phyloP scores from a whole-genome alignment of 2,888 invertebrate genomes.

The Notocelia uddmanniana region DNA sequence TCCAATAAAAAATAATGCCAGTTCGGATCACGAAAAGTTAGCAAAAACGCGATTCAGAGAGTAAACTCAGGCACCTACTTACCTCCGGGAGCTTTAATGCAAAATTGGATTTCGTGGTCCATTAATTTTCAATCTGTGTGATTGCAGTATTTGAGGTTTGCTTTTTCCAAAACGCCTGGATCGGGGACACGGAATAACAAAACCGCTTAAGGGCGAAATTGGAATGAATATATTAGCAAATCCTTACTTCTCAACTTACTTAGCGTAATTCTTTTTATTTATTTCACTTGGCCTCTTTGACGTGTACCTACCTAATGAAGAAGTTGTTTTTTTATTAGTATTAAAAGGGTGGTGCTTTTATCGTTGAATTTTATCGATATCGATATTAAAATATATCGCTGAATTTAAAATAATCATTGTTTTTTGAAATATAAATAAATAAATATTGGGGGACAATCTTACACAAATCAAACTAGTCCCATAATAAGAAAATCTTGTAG shows the following conservation, averaged over 20 bases:
- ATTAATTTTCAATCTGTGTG: conserved; percentile 85
- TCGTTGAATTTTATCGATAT: too few species aligned
- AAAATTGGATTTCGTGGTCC: conserved; percentile 84
- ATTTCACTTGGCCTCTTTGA: conserved; percentile 18
- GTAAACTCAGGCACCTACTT: conserved; percentile 47
- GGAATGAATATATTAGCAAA: conserved; percentile 74
- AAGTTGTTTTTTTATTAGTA: conserved; percentile 2
- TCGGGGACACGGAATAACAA: conserved; percentile 76
- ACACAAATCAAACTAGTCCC: too few species aligned
- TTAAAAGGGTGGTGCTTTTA: not conserved
- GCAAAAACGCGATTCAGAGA: conserved; percentile 45
- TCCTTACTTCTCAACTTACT: conserved; percentile 49
- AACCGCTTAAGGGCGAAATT: conserved; percentile 74
- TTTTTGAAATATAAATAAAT: not conserved
- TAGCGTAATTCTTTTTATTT: conserved; percentile 30
- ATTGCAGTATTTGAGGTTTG: conserved; percentile 85
- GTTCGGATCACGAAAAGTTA: conserved; percentile 44
- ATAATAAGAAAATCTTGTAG: too few species aligned
- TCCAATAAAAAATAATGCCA: conserved; percentile 45
- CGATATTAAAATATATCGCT: not conserved
- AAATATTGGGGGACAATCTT: too few species aligned
- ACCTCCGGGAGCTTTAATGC: conserved; percentile 59
- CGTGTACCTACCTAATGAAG: not conserved
- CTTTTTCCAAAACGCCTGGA: conserved; percentile 75
- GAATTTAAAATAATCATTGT: not conserved